Evolutionary conservation across 2,888 invertebrate genomes (phyloP), one percentile per base, ranked within the genome.

Genomic region (Macropis europaea): DNA sequence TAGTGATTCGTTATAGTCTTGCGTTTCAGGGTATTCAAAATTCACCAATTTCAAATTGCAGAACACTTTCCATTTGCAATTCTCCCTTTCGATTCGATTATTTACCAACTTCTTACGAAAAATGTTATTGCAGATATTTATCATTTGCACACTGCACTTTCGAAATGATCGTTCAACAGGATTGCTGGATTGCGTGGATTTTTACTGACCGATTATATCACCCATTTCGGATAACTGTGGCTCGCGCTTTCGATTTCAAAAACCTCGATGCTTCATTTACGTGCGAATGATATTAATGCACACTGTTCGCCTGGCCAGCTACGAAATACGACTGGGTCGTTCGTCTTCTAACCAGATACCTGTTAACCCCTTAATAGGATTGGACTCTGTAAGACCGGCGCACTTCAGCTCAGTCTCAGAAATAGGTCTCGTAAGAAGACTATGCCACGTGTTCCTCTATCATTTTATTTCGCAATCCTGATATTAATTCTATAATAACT

Each of bases 321-420:
- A 57, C 71, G 62, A 68, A 64, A 70, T 77, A 76, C 75, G 75
- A 82, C 84, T 84, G 84, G 71, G 56, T 63, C 61, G 68, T 74
- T 70, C 73, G 68, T 80, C 77, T 79, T 76, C 85, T 85, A 87
- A 86, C 85, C 78, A 83, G 87, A 87, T 88, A 87, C 83, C 85
- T 86, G 84, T 85, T 87, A 88, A 86, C 84, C 82, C 82, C 83
- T 84, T 86, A 89, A 89, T 87, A 82, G 82, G 85, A 89, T 89
- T 81, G 83, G 77, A 80, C 45, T 63, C 67, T 67, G 81, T 82
- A 83, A 86, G 86, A 84, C 86, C 80, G 82, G 84, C 85, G 86
- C 83, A 84, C 84, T 81, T 81, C 66, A 69, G 73, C 70, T 62
- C 68, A 67, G 68, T 70, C 74, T 79, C 48, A 73, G 70, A 81